Percentiles rank a stretch among this genome's conserved stretches.
Evolutionary conservation across 1,140 invertebrate genomes (phyloP).

Genomic region (Penaeus japonicus): DNA sequence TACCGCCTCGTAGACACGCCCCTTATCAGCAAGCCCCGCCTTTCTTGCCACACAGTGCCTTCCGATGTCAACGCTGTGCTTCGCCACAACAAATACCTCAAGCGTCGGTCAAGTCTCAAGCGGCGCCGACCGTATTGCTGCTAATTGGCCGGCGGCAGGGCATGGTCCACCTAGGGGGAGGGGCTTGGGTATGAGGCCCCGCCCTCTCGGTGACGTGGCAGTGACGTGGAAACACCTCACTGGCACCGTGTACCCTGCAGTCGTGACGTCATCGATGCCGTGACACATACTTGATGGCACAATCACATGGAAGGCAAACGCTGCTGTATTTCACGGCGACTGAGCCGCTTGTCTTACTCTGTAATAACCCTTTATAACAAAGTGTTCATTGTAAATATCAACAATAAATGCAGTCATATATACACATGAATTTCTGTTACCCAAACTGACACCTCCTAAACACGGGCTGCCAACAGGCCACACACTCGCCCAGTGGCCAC

Average conservation of each 20-base stretch:
- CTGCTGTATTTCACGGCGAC: no score
- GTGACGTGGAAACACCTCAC: conserved; percentile 34
- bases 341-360: no score
- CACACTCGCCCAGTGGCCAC: no score
- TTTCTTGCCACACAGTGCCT: background rate
- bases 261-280: conserved; percentile 43
- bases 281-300: conserved; percentile 16
- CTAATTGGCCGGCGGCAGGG: conserved; percentile 46
- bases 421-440: no score
- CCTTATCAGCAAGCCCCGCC: conserved; percentile 18
- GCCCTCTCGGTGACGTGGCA: conserved; percentile 43
- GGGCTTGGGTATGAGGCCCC: conserved; percentile 29
- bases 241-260: conserved; percentile 44
- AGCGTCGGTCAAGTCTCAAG: background rate
- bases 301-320: no score
- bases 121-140: conserved; percentile 9
- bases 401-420: no score
- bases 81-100: background rate
- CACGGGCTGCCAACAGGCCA: no score
- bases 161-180: conserved; percentile 42
- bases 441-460: no score
- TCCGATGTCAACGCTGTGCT: background rate
- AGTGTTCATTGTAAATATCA: no score
- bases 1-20: conserved; percentile 65
- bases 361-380: no score